Percentiles rank a stretch among this genome's conserved stretches.
Evolutionary conservation across 2,888 invertebrate species (phyloP).

Genomic region (Lordiphosa andalusiaca): DNA sequence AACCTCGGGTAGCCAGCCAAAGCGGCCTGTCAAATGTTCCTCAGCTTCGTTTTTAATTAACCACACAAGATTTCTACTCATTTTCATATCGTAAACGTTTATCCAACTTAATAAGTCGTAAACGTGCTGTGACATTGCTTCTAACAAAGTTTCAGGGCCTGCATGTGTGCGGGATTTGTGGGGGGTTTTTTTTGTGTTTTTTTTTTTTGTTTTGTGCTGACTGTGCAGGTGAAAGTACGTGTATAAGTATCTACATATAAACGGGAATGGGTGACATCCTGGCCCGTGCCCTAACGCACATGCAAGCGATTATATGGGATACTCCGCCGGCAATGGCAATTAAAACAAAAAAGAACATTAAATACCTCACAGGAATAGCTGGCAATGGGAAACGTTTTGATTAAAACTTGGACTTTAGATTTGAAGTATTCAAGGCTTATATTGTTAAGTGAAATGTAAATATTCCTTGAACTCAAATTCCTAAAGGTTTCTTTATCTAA

Average conservation of each 20-base stretch:
- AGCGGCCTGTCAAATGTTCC: conserved; percentile 25
- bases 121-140: conserved; percentile 48
- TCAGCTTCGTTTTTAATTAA: conserved; percentile 65
- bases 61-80: conserved; percentile 74
- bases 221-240: conserved; percentile 53
- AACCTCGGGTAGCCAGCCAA: conserved; percentile 3
- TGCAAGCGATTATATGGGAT: conserved; percentile 34
- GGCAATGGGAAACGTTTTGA: conserved; percentile 23
- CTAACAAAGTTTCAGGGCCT: conserved; percentile 62
- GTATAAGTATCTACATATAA: conserved; percentile 8
- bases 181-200: no score
- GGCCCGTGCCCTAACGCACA: conserved; percentile 17
- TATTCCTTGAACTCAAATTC: no score
- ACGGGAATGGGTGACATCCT: conserved; percentile 25
- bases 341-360: conserved; percentile 43
- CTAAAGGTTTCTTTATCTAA: no score
- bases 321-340: conserved; percentile 38
- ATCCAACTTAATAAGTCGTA: conserved; percentile 78
- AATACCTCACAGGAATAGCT: conserved; percentile 18
- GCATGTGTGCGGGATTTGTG: conserved; percentile 39
- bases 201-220: conserved; percentile 40
- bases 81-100: conserved; percentile 76
- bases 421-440: neutral
- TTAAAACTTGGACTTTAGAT: neutral
- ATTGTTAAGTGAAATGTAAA: no score